Base-by-base conservation (phyloP, 1,140 invertebrate species). In the Neotoxoptera formosana region DNA sequence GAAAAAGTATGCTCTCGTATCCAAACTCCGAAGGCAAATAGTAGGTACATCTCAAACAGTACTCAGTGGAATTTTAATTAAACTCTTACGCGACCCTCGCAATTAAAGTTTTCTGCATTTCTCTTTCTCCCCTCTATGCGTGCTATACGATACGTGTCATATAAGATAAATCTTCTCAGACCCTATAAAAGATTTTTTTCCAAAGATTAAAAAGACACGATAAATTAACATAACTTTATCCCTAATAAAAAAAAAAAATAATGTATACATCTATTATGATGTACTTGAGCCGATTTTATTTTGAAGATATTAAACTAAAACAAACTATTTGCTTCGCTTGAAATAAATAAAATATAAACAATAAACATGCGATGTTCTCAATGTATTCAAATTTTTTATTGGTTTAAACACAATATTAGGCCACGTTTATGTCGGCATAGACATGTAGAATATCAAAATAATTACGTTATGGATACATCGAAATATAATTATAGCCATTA, bases 41-140 rank as follows among this genome's bases (percentile, higher is more conserved):
- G 2, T 45, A 76, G n/a, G 60, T 34, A 25, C 36, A 67, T 41
- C 23, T 90, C 36, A 67, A 67, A 67, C 89, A 45, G 36, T 21
- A 90, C 89, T 90, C 36, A 1, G 56, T 17, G 89, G 89, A 67
- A 90, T 90, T 90, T 90, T 90, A 90, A 90, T 90, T 90, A 90
- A 90, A 90, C 53, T 90, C 89, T 90, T 67, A 90, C 23, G 36
- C 89, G 53, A 67, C 56, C 53, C 89, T 60, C 23, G 53, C 89
- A 90, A 90, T 90, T 90, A 90, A 90, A 90, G 36, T 90, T 90
- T 90, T 45, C 41, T 67, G 17, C 36, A 36, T 67, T 41, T 90
- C 36, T 90, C 48, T 90, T 89, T 45, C 41, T 7, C 53, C 25
- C 23, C 36, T 67, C 36, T 17, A 23, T 90, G 60, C 36, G 7